Base-by-base conservation (phyloP, 2,888 invertebrate species). In the Ametastegia equiseti region DNA sequence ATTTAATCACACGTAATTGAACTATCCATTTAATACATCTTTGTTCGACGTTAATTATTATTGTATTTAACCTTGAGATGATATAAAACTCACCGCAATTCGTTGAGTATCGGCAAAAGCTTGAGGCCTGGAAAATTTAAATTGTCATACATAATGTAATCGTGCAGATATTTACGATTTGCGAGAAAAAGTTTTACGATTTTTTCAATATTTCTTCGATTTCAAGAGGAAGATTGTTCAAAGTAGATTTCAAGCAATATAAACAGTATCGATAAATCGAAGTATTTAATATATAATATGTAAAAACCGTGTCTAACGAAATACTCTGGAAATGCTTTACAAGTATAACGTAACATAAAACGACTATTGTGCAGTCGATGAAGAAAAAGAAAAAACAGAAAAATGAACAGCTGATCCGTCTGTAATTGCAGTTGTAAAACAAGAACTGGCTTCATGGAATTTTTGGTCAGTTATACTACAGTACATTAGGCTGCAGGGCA, bases 101-200 rank as follows among this genome's bases (percentile, higher is more conserved):
- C 96, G 92, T 95, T 96, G 86, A 97, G 94, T 88, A 97, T 95
- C 89, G 97, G 97, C 88, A 98, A 94, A 73, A 98, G 94, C 91
- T 97, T 97, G 89, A 98, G 94, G 90, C 97, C 98, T 98, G 94
- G 83, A 95, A 94, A 86, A 86, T 36, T 75, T 30, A 27, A 15
- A 71, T 71, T 7, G 42, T n/a, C 27, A 42, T 27, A 45, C 23
- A 36, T 33, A 54, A n/a, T n/a, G n/a, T 0, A 19, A 23, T 30
- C 3, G n/a, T 36, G 11, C 6, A 33, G 36, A 36, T 15, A 36
- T 36, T n/a, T 65, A n/a, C 36, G 15, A 36, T 27, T 50, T 33
- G 11, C 30, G 23, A 30, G 27, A 47, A 30, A 7, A 23, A 47
- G 47, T 45, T 30, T 45, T 47, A 47, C 47, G 13, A 11, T 19